Percentiles rank a stretch among this genome's conserved stretches.
phyloP scores from a whole-genome alignment of 2,797 vertebrate species.

The Diglossa cyanea region DNA sequence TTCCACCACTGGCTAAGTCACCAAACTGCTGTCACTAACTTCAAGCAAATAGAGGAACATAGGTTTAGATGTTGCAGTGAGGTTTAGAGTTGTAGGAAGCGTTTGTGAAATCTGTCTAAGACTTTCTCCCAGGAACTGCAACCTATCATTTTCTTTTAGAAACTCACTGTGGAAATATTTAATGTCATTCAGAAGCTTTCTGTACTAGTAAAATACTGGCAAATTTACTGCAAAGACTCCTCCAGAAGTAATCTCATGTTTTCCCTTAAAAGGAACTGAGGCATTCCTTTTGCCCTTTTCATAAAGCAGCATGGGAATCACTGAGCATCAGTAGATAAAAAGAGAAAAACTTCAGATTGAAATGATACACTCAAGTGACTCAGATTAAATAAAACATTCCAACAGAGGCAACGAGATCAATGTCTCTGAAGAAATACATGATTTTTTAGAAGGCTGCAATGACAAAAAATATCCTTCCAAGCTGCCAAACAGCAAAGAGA shows the following conservation, averaged over 20 bases:
- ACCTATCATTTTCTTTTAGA: background rate
- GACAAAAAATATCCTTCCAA: background rate
- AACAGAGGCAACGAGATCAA: background rate
- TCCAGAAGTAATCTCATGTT: background rate
- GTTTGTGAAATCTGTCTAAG: no score
- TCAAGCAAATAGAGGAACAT: background rate
- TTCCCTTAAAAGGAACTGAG: slow-evolving; percentile 32
- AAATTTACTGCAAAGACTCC: background rate
- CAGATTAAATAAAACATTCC: slow-evolving; percentile 3
- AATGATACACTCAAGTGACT: background rate
- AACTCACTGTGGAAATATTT: background rate
- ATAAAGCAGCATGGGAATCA: slow-evolving; percentile 23
- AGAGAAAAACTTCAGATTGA: background rate
- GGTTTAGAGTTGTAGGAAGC: no score
- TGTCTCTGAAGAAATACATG: background rate
- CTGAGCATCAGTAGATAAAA: background rate
- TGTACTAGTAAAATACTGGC: background rate
- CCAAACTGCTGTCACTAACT: background rate
- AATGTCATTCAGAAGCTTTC: background rate
- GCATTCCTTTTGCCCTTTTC: slow-evolving; percentile 25
- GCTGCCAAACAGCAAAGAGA: background rate
- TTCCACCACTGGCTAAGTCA: background rate
- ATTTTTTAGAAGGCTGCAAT: background rate
- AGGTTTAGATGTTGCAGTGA: no score
- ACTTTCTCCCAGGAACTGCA: background rate